Percentiles rank a stretch among this genome's conserved stretches.
Conservation (phyloP, 2,888 invertebrate species). For the Cryptus armator region DNA sequence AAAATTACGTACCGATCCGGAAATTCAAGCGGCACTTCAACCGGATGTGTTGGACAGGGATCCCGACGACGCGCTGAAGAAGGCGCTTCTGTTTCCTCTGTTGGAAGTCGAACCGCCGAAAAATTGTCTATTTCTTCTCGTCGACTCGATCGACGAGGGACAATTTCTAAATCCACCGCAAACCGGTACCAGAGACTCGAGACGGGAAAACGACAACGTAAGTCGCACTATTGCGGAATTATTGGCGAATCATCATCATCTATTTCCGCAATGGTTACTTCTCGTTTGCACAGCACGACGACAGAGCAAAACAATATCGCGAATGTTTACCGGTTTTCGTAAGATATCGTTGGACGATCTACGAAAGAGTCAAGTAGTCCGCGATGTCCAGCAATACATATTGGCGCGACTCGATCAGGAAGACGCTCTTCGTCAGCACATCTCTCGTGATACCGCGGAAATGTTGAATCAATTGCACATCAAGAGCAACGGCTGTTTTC, state of each 20-base stretch:
- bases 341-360: slow-evolving; percentile 97
- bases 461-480: slow-evolving; percentile 97
- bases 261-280: slow-evolving; percentile 97
- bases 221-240: slow-evolving; percentile 92
- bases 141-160: slow-evolving; percentile 97
- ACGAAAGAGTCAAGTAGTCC: slow-evolving; percentile 94
- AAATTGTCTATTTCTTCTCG: slow-evolving; percentile 93
- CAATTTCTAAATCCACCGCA: slow-evolving; percentile 80
- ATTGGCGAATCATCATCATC: slow-evolving; percentile 94
- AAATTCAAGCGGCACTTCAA: slow-evolving; percentile 92
- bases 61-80: slow-evolving; percentile 96
- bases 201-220: slow-evolving; percentile 83
- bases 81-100: slow-evolving; percentile 94
- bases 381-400: slow-evolving; percentile 98
- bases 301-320: slow-evolving; percentile 91
- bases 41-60: slow-evolving; percentile 94
- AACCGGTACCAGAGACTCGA: slow-evolving; percentile 85
- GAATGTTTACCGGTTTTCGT: slow-evolving; percentile 95
- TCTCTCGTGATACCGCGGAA: slow-evolving; percentile 96
- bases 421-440: slow-evolving; percentile 94
- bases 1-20: slow-evolving; percentile 91
- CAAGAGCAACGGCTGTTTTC: slow-evolving; percentile 97
- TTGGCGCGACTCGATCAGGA: slow-evolving; percentile 95
- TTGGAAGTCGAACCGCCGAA: slow-evolving; percentile 95
- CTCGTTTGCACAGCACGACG: slow-evolving; percentile 95